These are phyloP conservation scores for Tragelaphus buxtoni DNA, from an alignment of 2,113 vertebrate species.

Conservation along the genomic window DNA sequence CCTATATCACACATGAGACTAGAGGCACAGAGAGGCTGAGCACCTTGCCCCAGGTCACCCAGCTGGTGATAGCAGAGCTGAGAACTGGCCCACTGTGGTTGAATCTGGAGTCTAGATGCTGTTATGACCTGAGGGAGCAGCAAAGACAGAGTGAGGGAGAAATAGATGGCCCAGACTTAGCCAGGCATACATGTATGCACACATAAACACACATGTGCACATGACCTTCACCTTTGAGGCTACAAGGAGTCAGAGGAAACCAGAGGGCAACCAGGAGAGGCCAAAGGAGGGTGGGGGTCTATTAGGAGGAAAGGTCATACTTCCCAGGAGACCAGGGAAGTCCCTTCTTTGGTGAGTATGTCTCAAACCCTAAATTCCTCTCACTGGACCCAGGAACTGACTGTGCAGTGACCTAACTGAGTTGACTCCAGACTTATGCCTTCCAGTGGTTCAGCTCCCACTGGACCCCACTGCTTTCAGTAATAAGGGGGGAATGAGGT, in stretches of 20 bases:
- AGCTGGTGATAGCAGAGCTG: not conserved
- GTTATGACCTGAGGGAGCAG: not conserved
- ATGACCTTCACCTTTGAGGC: not conserved
- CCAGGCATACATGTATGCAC: not conserved
- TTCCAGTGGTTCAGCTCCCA: not conserved
- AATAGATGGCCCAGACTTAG: not conserved
- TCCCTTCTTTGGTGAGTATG: not conserved
- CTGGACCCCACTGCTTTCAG: not conserved
- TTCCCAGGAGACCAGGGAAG: not conserved
- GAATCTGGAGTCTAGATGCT: not conserved
- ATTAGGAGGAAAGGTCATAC: not conserved
- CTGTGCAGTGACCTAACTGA: not conserved
- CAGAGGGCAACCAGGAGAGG: not conserved
- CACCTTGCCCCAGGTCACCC: not conserved
- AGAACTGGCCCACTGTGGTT: not conserved
- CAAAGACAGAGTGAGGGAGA: not conserved
- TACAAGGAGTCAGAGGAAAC: not conserved
- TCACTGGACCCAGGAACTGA: not conserved
- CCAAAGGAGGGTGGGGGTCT: not conserved
- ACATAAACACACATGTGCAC: not conserved
- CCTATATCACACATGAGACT: not conserved
- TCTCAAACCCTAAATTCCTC: not conserved
- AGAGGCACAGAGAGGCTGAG: not conserved
- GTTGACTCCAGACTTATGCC: not conserved
- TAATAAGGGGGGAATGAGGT: not conserved